Percentiles rank a stretch among this genome's conserved stretches.
Conservation (phyloP, 1,140 invertebrate species). For the Cyphomyrmex costatus region DNA sequence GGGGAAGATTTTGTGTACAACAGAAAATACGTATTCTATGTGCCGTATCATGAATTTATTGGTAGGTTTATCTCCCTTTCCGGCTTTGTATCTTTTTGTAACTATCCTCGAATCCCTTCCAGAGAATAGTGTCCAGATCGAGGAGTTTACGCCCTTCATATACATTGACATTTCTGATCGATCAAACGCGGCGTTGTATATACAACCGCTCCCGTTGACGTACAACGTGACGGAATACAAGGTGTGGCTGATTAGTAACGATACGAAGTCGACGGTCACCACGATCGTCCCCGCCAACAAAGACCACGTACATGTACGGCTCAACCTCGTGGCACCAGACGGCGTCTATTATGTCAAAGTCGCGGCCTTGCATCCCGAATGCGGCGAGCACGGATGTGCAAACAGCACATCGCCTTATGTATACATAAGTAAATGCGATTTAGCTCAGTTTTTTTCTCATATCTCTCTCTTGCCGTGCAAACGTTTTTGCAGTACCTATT, state of each 20-base stretch:
- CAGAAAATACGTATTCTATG: conserved; percentile 82
- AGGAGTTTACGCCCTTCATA: conserved; percentile 80
- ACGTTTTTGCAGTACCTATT: no score
- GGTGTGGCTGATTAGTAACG: conserved; percentile 81
- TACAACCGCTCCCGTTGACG: conserved; percentile 80
- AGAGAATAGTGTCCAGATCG: conserved; percentile 72
- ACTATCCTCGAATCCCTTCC: conserved; percentile 4
- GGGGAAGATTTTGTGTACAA: conserved; percentile 78
- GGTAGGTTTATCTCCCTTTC: conserved; percentile 67
- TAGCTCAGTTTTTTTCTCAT: no score
- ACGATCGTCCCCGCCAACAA: conserved; percentile 58
- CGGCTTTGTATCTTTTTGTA: background rate
- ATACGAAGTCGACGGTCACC: conserved; percentile 65
- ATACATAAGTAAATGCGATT: conserved; percentile 78
- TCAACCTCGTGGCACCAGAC: conserved; percentile 75
- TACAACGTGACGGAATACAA: conserved; percentile 81
- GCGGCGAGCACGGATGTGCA: conserved; percentile 79
- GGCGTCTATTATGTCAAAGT: conserved; percentile 83
- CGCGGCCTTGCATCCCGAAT: conserved; percentile 80
- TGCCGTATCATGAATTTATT: conserved; percentile 79
- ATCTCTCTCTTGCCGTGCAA: background rate
- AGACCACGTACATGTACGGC: conserved; percentile 61
- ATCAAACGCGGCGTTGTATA: conserved; percentile 74
- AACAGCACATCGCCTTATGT: conserved; percentile 83
- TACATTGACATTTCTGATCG: conserved; percentile 81